Evolutionary conservation across 2,888 invertebrate species (phyloP).

Genomic region (Tortricodes alternella): DNA sequence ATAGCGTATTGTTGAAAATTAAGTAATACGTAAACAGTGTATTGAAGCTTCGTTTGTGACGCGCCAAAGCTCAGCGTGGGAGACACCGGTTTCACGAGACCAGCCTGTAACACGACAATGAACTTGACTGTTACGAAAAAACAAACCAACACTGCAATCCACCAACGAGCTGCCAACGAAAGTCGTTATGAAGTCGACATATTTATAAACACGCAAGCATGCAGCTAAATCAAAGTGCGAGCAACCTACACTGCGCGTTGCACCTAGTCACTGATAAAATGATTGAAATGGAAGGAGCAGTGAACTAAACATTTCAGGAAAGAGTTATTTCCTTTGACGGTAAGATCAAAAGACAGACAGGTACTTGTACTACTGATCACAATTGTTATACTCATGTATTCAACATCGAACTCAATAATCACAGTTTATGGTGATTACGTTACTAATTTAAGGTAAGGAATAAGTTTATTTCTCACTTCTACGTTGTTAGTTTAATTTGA

Average conservation of each 20-base stretch:
- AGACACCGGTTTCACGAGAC: constrained; percentile 12
- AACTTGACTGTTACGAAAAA: constrained; percentile 27
- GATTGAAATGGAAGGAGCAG: neutral
- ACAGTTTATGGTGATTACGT: no score
- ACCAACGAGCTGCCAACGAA: constrained; percentile 6
- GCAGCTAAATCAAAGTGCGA: neutral
- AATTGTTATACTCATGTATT: no score
- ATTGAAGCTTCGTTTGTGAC: neutral
- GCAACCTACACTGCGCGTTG: neutral
- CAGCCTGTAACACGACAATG: constrained; percentile 24
- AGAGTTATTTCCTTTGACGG: no score
- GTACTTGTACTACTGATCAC: no score
- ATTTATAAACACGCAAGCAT: constrained; percentile 6
- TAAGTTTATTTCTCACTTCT: no score
- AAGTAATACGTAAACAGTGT: no score
- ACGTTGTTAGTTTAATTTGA: no score
- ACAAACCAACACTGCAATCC: constrained; percentile 21
- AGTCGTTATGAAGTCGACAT: constrained; percentile 5
- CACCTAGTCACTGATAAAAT: neutral
- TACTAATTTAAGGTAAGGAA: no score
- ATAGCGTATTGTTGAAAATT: no score
- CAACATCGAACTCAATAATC: no score
- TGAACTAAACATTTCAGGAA: neutral
- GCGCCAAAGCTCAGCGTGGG: constrained; percentile 8
- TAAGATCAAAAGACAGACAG: no score